A percentile compares a stretch with the other conserved stretches of the same genome.
Conservation (phyloP, 2,113 vertebrate species). For the Trematomus loennbergii region DNA sequence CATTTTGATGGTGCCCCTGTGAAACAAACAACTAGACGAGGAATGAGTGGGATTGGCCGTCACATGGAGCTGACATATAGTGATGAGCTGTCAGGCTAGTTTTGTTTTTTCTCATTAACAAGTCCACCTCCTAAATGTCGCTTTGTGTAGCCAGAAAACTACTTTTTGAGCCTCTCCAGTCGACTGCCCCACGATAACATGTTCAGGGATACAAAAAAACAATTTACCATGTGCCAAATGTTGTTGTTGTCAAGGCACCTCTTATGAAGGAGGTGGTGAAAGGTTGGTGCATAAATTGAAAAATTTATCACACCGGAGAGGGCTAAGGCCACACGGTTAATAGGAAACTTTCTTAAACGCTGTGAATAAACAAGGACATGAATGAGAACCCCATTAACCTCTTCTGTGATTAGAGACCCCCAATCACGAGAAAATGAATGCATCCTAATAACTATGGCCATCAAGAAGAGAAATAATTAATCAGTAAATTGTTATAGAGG, state of each 20-base stretch:
- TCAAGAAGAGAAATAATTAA: conserved; percentile 47
- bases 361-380: conserved; percentile 27
- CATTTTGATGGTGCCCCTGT: conserved; percentile 70
- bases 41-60: conserved; percentile 61
- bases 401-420: conserved; percentile 63
- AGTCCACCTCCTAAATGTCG: conserved; percentile 64
- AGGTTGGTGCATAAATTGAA: conserved; percentile 50
- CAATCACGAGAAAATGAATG: conserved; percentile 56
- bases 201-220: conserved; percentile 49
- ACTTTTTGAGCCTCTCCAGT: conserved; percentile 39
- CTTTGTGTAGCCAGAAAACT: conserved; percentile 46
- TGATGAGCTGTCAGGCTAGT: conserved; percentile 73
- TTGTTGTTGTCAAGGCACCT: conserved; percentile 55
- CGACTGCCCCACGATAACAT: conserved; percentile 43
- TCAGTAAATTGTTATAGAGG: conserved; percentile 31
- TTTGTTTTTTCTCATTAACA: conserved; percentile 75
- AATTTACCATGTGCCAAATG: conserved; percentile 72
- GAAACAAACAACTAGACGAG: conserved; percentile 55
- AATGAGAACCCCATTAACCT: conserved; percentile 70
- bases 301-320: conserved; percentile 16
- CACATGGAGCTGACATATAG: conserved; percentile 54
- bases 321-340: conserved; percentile 42
- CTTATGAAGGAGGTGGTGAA: conserved; percentile 21
- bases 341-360: conserved; percentile 51
- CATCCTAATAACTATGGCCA: conserved; percentile 41